Percentiles rank a stretch among this genome's conserved stretches.
phyloP scores from a whole-genome alignment of 2,888 invertebrate species.

The Pachliopta kotzebuea region DNA sequence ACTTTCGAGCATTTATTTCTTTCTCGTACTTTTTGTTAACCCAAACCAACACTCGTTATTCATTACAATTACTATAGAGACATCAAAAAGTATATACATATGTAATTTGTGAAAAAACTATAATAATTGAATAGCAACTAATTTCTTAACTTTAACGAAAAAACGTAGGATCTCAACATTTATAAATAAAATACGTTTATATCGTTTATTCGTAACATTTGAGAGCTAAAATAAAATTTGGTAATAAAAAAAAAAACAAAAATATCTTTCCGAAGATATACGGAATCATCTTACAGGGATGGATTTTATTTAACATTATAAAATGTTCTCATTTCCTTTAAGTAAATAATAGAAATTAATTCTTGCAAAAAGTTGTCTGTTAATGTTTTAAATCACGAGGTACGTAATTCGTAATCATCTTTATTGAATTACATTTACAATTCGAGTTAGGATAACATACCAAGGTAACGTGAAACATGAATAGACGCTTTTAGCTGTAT shows the following conservation, averaged over 20 bases:
- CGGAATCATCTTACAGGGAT: background rate
- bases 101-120: background rate
- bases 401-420: constrained; percentile 17
- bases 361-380: background rate
- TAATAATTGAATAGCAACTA: no score
- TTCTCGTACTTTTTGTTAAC: constrained; percentile 21
- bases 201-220: no score
- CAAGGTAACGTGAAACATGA: constrained; percentile 50
- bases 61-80: constrained; percentile 6
- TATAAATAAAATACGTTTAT: no score
- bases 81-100: background rate
- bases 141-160: no score
- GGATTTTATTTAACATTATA: background rate
- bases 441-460: constrained; percentile 26
- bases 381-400: background rate
- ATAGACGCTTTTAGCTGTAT: constrained; percentile 68
- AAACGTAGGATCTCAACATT: no score
- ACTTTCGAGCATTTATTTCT: constrained; percentile 24
- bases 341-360: background rate
- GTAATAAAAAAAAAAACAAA: no score
- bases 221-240: no score
- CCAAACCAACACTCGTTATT: constrained; percentile 15
- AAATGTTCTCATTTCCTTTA: background rate
- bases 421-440: constrained; percentile 28
- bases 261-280: no score